phyloP scores from a whole-genome alignment of 1,140 invertebrate species.

The Sarcophaga peregrina region DNA sequence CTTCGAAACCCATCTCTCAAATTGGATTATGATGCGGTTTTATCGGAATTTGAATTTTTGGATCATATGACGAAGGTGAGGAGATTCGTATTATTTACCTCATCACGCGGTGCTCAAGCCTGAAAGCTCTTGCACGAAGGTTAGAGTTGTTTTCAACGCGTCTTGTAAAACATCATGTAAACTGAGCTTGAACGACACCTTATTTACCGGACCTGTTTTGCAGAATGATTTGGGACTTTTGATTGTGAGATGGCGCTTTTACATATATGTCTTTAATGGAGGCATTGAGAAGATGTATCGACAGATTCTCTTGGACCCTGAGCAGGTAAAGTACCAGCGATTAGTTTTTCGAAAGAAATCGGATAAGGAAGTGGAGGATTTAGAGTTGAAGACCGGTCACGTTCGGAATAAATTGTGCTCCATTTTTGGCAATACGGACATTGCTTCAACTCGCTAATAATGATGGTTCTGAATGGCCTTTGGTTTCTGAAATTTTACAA shows the following conservation, averaged over 20 bases:
- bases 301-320: slow-evolving; percentile 47
- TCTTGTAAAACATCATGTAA: slow-evolving; percentile 46
- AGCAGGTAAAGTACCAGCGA: slow-evolving; percentile 22
- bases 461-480: too few relatives aligned
- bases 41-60: slow-evolving; percentile 43
- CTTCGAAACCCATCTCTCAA: neutral
- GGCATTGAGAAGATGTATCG: slow-evolving; percentile 64
- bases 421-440: slow-evolving; percentile 53
- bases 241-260: slow-evolving; percentile 57
- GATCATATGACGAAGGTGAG: slow-evolving; percentile 39
- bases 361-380: slow-evolving; percentile 51
- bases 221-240: slow-evolving; percentile 59
- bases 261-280: slow-evolving; percentile 52
- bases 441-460: slow-evolving; percentile 55
- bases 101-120: slow-evolving; percentile 60
- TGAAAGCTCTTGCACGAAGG: slow-evolving; percentile 54
- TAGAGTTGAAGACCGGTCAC: slow-evolving; percentile 58
- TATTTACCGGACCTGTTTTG: slow-evolving; percentile 57
- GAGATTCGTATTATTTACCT: slow-evolving; percentile 48
- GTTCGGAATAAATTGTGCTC: slow-evolving; percentile 52
- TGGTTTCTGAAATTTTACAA: too few relatives aligned
- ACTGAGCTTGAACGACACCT: slow-evolving; percentile 57
- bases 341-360: slow-evolving; percentile 13
- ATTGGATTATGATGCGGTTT: slow-evolving; percentile 19
- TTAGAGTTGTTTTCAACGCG: slow-evolving; percentile 54